Percentiles rank a stretch among this genome's conserved stretches.
phyloP scores from a whole-genome alignment of 1,140 invertebrate genomes.

The Akabosia matsudoensis region DNA sequence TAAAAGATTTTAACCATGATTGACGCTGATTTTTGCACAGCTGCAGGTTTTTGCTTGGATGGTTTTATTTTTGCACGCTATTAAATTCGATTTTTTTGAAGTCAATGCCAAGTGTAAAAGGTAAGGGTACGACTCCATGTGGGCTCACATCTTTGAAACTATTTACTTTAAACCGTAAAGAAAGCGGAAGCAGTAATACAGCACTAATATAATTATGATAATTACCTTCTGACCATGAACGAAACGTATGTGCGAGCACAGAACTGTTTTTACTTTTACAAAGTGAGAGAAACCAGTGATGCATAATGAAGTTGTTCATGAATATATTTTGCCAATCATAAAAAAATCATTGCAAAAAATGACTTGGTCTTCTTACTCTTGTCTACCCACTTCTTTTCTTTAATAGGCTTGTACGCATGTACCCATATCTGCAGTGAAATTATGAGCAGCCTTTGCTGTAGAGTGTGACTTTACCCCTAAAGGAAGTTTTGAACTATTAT shows the following conservation, averaged over 20 bases:
- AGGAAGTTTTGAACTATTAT: background rate
- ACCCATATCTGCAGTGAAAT: no score
- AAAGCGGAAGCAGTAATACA: background rate
- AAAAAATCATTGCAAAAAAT: no score
- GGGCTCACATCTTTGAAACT: background rate
- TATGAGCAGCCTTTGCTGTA: background rate
- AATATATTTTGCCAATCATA: slow-evolving; percentile 18
- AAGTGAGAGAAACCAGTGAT: background rate
- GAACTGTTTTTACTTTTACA: background rate
- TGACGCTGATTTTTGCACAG: background rate
- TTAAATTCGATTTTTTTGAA: background rate
- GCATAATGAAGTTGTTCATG: background rate
- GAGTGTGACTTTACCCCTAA: background rate
- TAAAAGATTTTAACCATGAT: background rate
- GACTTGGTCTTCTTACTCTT: no score
- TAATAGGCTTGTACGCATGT: no score
- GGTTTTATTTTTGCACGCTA: background rate
- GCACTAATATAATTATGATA: slow-evolving; percentile 5
- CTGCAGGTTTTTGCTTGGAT: background rate
- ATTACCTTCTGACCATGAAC: background rate
- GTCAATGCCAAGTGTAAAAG: background rate
- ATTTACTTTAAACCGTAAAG: background rate
- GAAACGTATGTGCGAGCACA: background rate
- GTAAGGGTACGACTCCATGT: background rate
- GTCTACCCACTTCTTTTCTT: no score